Conservation (phyloP, 2,888 invertebrate genomes). For the Globia sparganii region DNA sequence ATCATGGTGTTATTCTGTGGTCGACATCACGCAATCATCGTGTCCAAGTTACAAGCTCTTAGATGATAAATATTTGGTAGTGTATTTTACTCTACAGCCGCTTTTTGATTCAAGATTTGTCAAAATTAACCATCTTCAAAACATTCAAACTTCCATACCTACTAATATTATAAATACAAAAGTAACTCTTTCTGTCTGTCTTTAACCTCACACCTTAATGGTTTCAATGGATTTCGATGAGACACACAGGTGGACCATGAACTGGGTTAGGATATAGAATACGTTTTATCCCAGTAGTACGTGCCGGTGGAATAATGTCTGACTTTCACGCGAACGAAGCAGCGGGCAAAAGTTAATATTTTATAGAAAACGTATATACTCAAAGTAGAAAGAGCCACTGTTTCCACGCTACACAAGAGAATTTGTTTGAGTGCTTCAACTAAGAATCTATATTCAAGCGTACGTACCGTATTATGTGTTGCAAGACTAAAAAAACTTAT, state of each 20-base stretch:
- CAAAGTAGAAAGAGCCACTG: not conserved
- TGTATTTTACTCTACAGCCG: not conserved
- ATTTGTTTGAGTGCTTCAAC: not conserved
- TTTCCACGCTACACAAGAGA: not conserved
- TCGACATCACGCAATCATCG: conserved; percentile 33
- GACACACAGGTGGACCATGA: not conserved
- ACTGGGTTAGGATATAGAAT: not conserved
- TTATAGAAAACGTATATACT: not conserved
- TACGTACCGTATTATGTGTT: not conserved
- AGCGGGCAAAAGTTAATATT: not conserved
- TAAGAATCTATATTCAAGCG: too few relatives aligned
- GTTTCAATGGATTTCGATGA: not conserved
- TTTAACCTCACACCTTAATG: not conserved
- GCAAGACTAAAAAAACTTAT: not conserved
- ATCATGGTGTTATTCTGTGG: conserved; percentile 64
- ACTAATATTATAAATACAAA: too few relatives aligned
- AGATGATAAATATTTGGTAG: too few relatives aligned
- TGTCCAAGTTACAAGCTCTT: conserved; percentile 24
- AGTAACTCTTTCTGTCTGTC: not conserved
- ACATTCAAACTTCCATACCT: not conserved
- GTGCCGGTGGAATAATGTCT: not conserved
- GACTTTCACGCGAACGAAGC: not conserved
- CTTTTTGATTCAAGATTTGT: not conserved
- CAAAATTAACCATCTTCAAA: not conserved
- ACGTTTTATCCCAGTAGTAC: not conserved